Base-by-base conservation (phyloP, 2,888 invertebrate species). In the Seira musarum region DNA sequence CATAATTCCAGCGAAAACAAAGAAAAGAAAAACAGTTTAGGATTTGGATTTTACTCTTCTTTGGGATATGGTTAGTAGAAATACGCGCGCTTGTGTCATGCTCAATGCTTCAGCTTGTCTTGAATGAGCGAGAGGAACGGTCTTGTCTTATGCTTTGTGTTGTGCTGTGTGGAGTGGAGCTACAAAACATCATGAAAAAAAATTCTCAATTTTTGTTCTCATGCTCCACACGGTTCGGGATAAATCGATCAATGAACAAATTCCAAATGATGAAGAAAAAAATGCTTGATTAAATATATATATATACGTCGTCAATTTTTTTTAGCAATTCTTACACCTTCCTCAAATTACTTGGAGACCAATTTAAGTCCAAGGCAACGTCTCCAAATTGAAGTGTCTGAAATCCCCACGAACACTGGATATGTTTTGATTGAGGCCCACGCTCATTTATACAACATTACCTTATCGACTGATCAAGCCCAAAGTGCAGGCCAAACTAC, bases 371-470 rank as follows among this genome's bases (percentile, higher is more conserved):
- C 83, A 0, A 30, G 69, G 25, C 46, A 65, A 15, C 19, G 15
- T 13, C 6, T 84, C 22, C 60, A 73, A n/a, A 79, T 84, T 15
- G 57, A 22, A 0, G 64, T 83, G 19, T 69, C 80, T 6, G 82
- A 77, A 15, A 61, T 81, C 6, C 89, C 91, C 13, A 84, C 88
- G 0, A 88, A 88, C 75, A 88, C 91, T 40, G 89, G 90, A 0
- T 94, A 92, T 87, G 89, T 93, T 19, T 88, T 93, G 76, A 88
- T 93, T 57, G 93, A 94, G 92, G 91, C 91, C 2, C 94, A 94
- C 87, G 90, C 91, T 66, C 91, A 91, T 83, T 85, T 91, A 15
- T 88, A 90, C 78, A 91, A 92, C 88, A 87, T 93, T 0, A 90
- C 91, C 0, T 86, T 93, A 49, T 91, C 91, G 24, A 91, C 90